Percentiles rank a stretch among this genome's conserved stretches.
Conservation (phyloP, 2,888 invertebrate species). For the Danaus chrysippus region DNA sequence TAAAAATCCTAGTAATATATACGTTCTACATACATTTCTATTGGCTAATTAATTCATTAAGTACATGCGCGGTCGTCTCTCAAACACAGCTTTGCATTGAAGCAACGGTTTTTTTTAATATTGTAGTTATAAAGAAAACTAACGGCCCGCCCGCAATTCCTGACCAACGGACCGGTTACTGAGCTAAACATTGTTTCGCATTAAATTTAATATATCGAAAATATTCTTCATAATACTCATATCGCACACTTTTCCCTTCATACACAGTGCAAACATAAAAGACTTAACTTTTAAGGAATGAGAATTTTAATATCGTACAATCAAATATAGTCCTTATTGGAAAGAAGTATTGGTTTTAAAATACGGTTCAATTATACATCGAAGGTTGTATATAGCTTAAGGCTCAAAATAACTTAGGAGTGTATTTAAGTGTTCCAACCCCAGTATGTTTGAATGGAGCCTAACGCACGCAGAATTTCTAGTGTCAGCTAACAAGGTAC, state of each 20-base stretch:
- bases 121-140: slow-evolving; percentile 18
- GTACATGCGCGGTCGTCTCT: not conserved
- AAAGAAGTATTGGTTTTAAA: slow-evolving; percentile 21
- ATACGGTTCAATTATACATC: slow-evolving; percentile 10
- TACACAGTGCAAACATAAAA: slow-evolving; percentile 12
- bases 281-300: slow-evolving; percentile 22
- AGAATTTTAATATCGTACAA: slow-evolving; percentile 17
- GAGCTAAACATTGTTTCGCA: slow-evolving; percentile 1
- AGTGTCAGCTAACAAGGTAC: slow-evolving; percentile 37
- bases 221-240: not conserved
- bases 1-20: too few relatives aligned
- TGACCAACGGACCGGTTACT: slow-evolving; percentile 22
- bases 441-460: slow-evolving; percentile 34
- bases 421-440: slow-evolving; percentile 35
- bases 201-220: not conserved
- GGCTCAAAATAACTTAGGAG: slow-evolving; percentile 30
- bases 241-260: not conserved
- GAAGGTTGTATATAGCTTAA: slow-evolving; percentile 25
- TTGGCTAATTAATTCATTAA: not conserved
- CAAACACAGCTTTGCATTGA: not conserved
- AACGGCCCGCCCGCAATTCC: slow-evolving; percentile 25
- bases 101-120: slow-evolving; percentile 3
- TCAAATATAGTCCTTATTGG: slow-evolving; percentile 15
- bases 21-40: not conserved
- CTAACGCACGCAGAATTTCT: slow-evolving; percentile 32